Percentiles rank a stretch among this genome's conserved stretches.
phyloP scores from a whole-genome alignment of 2,113 vertebrate species.

The Polyodon spathula region DNA sequence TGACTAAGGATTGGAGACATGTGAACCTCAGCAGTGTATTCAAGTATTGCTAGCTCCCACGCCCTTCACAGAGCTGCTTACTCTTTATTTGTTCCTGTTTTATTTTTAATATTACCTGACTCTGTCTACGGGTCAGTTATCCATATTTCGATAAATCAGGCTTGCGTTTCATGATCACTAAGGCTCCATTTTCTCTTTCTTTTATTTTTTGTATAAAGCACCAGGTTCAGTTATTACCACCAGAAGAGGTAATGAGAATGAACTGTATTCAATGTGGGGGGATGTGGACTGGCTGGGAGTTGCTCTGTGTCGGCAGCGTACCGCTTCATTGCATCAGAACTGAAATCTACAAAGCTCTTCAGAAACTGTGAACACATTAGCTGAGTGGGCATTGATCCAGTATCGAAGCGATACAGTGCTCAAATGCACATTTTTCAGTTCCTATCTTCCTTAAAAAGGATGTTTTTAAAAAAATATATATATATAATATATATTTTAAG shows the following conservation, averaged over 20 bases:
- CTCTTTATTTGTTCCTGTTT: no score
- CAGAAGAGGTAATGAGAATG: conserved; percentile 46
- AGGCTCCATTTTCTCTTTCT: conserved; percentile 22
- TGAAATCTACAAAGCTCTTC: conserved; percentile 10
- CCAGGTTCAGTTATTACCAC: conserved; percentile 54
- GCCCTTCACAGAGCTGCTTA: no score
- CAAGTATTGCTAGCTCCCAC: no score
- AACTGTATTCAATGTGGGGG: not conserved
- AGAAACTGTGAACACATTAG: not conserved
- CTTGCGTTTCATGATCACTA: not conserved
- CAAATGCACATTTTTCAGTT: no score
- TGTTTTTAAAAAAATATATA: no score
- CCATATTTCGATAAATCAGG: not conserved
- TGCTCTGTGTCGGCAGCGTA: not conserved
- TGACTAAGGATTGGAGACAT: no score
- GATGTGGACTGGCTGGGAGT: conserved; percentile 3
- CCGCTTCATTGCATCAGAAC: not conserved
- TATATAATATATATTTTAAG: no score
- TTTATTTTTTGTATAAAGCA: conserved; percentile 43
- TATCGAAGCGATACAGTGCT: not conserved
- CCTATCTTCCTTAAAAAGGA: no score
- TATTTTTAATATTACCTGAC: no score
- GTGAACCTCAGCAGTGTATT: no score
- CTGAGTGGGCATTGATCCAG: not conserved
- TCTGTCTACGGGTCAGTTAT: not conserved